Evolutionary conservation across 2,113 vertebrate species (phyloP).

Genomic region (Urocynchramus pylzowi): DNA sequence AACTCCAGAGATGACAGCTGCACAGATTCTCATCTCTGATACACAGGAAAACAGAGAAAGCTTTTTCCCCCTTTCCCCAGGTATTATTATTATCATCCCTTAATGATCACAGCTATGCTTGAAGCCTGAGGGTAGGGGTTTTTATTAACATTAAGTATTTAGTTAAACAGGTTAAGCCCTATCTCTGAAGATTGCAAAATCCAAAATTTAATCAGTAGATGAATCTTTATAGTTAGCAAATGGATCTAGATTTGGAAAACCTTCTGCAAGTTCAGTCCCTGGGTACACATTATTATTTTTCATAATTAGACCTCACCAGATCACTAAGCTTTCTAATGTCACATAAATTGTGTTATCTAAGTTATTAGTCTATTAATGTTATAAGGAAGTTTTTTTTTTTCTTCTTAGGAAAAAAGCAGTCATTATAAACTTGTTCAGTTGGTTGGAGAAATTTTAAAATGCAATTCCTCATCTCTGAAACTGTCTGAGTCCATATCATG

Average conservation of each 20-base stretch:
- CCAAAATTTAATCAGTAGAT: conserved; percentile 3
- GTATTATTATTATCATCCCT: not conserved
- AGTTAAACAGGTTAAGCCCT: not conserved
- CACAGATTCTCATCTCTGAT: not conserved
- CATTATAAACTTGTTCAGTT: not conserved
- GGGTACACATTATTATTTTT: conserved; percentile 36
- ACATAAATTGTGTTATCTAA: not conserved
- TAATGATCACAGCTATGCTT: not conserved
- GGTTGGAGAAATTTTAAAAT: not conserved
- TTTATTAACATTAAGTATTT: not conserved
- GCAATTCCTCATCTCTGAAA: not conserved
- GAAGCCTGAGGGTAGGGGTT: not conserved
- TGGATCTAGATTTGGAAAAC: conserved; percentile 21
- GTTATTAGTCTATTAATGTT: not conserved
- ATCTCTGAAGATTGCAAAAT: not conserved
- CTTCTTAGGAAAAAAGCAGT: not conserved
- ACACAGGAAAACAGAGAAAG: not conserved
- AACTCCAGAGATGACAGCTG: not conserved
- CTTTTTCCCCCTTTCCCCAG: not conserved
- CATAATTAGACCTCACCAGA: conserved; percentile 35
- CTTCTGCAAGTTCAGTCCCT: conserved; percentile 15
- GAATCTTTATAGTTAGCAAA: conserved; percentile 22
- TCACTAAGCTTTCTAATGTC: conserved; percentile 22
- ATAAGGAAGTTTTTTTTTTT: not conserved
- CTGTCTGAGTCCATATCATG: accelerated